A percentile compares a stretch with the other conserved stretches of the same genome.
phyloP scores from a whole-genome alignment of 2,888 invertebrate species.

The Atrina japonica region DNA sequence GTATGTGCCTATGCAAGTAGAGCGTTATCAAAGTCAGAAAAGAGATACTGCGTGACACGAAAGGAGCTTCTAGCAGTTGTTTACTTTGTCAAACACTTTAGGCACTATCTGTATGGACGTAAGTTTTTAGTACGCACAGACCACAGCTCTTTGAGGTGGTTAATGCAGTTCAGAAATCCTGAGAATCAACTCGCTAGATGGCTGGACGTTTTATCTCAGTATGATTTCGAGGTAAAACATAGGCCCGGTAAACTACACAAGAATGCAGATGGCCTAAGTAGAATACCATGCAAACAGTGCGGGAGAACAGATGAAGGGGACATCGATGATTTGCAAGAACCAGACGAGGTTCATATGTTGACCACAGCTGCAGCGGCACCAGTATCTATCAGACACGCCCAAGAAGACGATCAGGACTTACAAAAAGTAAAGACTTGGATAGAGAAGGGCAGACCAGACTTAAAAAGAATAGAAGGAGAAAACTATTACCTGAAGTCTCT shows the following conservation, averaged over 20 bases:
- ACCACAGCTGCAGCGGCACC: no score
- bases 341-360: no score
- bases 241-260: constrained; percentile 8
- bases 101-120: constrained; percentile 13
- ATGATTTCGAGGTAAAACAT: constrained; percentile 12
- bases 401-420: background rate
- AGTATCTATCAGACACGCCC: no score
- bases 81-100: constrained; percentile 3
- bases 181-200: constrained; percentile 16
- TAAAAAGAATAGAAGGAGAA: background rate
- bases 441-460: constrained; percentile 1
- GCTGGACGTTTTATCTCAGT: background rate
- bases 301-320: no score
- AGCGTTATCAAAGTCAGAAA: constrained; percentile 1
- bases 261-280: constrained; percentile 16
- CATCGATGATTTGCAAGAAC: no score
- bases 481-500: constrained; percentile 18
- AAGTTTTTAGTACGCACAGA: constrained; percentile 12
- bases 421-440: constrained; percentile 10
- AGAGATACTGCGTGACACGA: constrained; percentile 1
- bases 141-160: constrained; percentile 16
- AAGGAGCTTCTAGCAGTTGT: background rate
- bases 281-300: constrained; percentile 16
- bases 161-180: constrained; percentile 15
- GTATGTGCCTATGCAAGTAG: constrained; percentile 10